Evolutionary conservation across 2,113 vertebrate genomes (phyloP), one percentile per base, ranked within the genome.

Genomic region (Ivindomyrus marchei): DNA sequence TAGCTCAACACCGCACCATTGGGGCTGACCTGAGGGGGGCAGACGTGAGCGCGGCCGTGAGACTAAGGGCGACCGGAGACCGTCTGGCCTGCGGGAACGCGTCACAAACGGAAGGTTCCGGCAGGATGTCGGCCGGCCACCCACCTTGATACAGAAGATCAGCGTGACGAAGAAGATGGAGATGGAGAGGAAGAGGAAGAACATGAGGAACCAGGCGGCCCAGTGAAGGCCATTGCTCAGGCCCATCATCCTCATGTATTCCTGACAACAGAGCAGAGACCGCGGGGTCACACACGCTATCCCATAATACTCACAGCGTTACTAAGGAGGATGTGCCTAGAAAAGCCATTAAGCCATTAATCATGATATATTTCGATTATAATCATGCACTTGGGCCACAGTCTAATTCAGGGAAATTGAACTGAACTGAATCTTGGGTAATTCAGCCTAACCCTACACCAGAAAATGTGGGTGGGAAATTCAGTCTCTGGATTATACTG

Each of bases 211-310:
- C 98, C 98, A 99, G 88, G 98, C 98, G 0, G 94, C 95, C 97
- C 98, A 99, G 94, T 98, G 98, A 87, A 99, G 96, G 98, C 98
- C 99, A 96, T 96, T 97, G 94, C 97, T 98, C 93, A 99, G 97
- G 56, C 98, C 98, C 98, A 99, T 99, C 97, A 99, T 99, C 91
- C 96, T 97, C 98, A 99, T 98, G 95, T 99, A 98, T 92, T 99
- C 98, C 98, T 99, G 95, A 0, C 90, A 94, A 39, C n/a, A 45
- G 13, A 42, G 11, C 39, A 58, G 66, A 49, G 62, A 77, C 13
- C 11, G 4, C 1, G 5, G 53, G 5, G 15, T 83, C 15, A 83
- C 39, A 83, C 42, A 24, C 36, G 1, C 19, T 45, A 83, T 83
- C 77, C 42, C 36, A 39, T 83, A 83, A 70, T 70, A 70, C n/a